phyloP scores from a whole-genome alignment of 2,113 vertebrate genomes.

The Callionymus lyra region DNA sequence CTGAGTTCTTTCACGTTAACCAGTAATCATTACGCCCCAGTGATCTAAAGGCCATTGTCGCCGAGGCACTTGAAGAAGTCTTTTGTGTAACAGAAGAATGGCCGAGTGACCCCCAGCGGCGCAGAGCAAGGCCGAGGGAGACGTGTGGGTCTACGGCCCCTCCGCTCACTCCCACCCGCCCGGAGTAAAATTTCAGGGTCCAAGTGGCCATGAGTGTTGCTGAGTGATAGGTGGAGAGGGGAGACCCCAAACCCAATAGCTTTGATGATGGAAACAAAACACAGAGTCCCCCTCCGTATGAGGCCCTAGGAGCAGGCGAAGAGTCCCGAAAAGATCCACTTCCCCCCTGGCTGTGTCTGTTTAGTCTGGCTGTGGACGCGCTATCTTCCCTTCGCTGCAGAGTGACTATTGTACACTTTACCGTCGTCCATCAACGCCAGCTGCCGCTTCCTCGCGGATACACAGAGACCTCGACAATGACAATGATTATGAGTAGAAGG shows the following conservation, averaged over 20 bases:
- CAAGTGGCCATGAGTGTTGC: conserved; percentile 61
- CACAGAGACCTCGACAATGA: conserved; percentile 29
- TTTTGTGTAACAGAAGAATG: conserved; percentile 69
- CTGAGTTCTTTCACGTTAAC: conserved; percentile 55
- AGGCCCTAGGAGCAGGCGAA: conserved; percentile 21
- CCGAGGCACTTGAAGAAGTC: conserved; percentile 67
- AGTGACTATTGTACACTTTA: background rate
- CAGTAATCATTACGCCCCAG: conserved; percentile 64
- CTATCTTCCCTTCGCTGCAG: conserved; percentile 10
- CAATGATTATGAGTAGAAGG: conserved; percentile 34
- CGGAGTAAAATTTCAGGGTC: conserved; percentile 63
- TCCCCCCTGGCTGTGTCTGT: conserved; percentile 21
- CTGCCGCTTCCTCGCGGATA: conserved; percentile 6
- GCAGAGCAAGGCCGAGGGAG: conserved; percentile 53
- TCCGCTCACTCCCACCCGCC: conserved; percentile 38
- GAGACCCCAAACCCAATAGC: conserved; percentile 52
- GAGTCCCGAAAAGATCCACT: background rate
- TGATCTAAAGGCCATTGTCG: conserved; percentile 73
- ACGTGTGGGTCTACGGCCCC: conserved; percentile 50
- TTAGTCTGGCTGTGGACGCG: conserved; percentile 12
- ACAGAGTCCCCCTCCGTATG: conserved; percentile 47
- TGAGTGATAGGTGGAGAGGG: conserved; percentile 58
- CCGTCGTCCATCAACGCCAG: conserved; percentile 12
- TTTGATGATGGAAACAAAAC: conserved; percentile 66
- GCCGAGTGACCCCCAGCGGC: conserved; percentile 58